A percentile compares a stretch with the other conserved stretches of the same genome.
These are phyloP conservation scores for Opisthocomus hoazin DNA, from an alignment of 2,113 vertebrate genomes.

Conservation along the genomic window DNA sequence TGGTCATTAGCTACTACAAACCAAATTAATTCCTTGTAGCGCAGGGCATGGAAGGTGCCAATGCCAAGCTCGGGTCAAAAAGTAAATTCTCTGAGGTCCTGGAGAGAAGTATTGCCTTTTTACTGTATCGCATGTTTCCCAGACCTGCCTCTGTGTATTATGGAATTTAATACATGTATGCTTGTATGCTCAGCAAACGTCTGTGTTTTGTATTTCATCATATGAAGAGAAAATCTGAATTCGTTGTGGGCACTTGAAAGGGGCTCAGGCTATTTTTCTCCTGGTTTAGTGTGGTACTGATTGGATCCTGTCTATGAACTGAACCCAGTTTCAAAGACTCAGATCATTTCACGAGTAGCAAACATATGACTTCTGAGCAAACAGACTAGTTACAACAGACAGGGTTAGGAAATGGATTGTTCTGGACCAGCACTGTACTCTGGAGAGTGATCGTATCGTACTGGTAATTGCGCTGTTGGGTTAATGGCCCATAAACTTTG, in stretches of 20 bases:
- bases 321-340: background rate
- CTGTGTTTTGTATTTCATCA: background rate
- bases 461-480: background rate
- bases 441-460: background rate
- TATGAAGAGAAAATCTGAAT: background rate
- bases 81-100: background rate
- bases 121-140: background rate
- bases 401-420: background rate
- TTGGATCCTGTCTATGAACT: background rate
- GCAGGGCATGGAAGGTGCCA: background rate
- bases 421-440: background rate
- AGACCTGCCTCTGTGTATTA: background rate
- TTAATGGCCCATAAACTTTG: conserved; percentile 37
- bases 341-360: background rate
- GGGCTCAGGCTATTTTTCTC: background rate
- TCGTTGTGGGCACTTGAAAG: background rate
- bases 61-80: background rate
- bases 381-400: background rate
- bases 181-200: background rate
- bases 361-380: background rate
- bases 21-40: background rate
- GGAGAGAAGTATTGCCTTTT: background rate
- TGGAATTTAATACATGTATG: background rate
- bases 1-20: background rate
- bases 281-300: background rate